Conservation (phyloP, 2,113 vertebrate species). For the Prinia subflava region DNA sequence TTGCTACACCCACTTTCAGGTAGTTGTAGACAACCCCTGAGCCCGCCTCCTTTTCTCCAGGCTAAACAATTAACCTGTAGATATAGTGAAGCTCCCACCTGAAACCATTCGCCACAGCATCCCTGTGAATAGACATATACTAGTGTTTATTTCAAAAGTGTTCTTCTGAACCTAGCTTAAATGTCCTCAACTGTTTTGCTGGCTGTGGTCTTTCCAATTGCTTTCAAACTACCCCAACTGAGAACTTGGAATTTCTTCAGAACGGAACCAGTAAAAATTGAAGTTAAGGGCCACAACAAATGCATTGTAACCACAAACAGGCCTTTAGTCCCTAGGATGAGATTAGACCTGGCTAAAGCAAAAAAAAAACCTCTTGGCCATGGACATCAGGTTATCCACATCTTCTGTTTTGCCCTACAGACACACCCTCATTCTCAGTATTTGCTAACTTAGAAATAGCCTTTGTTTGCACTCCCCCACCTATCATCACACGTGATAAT, state of each 20-base stretch:
- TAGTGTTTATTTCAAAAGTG: neutral
- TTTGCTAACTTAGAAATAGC: neutral
- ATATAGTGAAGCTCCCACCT: neutral
- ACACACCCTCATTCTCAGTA: neutral
- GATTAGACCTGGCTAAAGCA: neutral
- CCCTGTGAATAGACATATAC: neutral
- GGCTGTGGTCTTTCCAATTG: neutral
- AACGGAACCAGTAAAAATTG: neutral
- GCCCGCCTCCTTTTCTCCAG: neutral
- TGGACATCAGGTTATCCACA: neutral
- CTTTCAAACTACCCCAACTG: neutral
- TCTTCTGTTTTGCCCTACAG: neutral
- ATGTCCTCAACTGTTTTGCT: neutral
- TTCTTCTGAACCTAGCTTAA: neutral
- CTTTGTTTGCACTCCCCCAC: neutral
- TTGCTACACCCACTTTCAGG: neutral
- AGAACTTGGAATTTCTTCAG: neutral
- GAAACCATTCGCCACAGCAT: neutral
- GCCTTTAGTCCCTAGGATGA: neutral
- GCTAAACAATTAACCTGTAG: neutral
- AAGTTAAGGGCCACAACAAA: neutral
- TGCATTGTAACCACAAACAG: neutral
- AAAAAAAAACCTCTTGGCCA: neutral
- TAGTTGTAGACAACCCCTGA: neutral
- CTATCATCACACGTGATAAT: neutral